These are phyloP conservation scores for Dallia pectoralis DNA, from an alignment of 2,797 vertebrate species.

Conservation along the genomic window DNA sequence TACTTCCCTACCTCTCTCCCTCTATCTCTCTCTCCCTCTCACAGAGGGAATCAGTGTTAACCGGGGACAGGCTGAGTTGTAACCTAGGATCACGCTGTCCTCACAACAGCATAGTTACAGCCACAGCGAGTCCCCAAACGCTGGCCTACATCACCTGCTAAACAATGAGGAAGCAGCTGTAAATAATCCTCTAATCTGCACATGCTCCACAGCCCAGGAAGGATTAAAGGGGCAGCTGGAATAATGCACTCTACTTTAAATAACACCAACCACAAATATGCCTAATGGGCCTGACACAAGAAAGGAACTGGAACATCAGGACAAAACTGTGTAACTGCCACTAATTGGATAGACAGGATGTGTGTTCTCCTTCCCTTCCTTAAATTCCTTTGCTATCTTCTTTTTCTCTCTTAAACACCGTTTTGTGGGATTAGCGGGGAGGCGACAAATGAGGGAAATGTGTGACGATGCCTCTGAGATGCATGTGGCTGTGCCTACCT, in stretches of 20 bases:
- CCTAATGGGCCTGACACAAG: slow-evolving; percentile 39
- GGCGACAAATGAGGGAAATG: neutral
- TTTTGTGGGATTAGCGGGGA: neutral
- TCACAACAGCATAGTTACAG: slow-evolving; percentile 3
- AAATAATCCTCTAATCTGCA: slow-evolving; percentile 65
- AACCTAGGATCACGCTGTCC: neutral
- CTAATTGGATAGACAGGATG: neutral
- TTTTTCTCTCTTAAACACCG: neutral
- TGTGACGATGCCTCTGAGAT: neutral
- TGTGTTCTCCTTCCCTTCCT: neutral
- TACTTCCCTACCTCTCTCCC: no score
- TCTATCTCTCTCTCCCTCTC: neutral
- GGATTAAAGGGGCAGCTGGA: slow-evolving; percentile 56
- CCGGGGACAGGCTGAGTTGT: neutral
- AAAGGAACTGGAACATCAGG: slow-evolving; percentile 9
- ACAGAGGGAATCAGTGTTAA: neutral
- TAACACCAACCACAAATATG: slow-evolving; percentile 42
- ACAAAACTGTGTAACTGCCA: neutral
- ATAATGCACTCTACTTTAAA: slow-evolving; percentile 49
- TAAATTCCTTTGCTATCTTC: neutral
- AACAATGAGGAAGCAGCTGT: slow-evolving; percentile 38
- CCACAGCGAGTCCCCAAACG: slow-evolving; percentile 24
- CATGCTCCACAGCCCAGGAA: slow-evolving; percentile 43
- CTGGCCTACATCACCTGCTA: slow-evolving; percentile 50
- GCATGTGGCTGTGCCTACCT: neutral